phyloP scores from a whole-genome alignment of 1,140 invertebrate species.

The Phymastichus coffea region DNA sequence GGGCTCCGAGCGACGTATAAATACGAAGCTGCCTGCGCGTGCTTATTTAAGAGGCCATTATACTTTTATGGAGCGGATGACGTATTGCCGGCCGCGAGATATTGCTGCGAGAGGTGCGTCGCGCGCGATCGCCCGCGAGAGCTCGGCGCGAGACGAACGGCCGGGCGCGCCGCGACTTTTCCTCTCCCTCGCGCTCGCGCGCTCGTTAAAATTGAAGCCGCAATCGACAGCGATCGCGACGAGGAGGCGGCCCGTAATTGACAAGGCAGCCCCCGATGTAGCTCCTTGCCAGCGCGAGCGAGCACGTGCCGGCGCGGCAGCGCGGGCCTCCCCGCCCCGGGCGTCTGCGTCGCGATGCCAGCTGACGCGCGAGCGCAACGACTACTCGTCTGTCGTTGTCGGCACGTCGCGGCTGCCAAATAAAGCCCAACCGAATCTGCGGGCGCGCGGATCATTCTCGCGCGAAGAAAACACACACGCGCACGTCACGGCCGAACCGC shows the following conservation, averaged over 20 bases:
- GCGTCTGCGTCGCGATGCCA: too few relatives aligned
- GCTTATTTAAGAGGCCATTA: constrained; percentile 44
- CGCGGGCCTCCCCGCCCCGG: not conserved
- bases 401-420: too few relatives aligned
- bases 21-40: constrained; percentile 33
- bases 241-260: constrained; percentile 29
- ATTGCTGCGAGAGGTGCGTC: too few relatives aligned
- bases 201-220: constrained; percentile 33
- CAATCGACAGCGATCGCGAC: constrained; percentile 36
- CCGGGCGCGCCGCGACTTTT: too few relatives aligned
- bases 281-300: not conserved
- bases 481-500: constrained; percentile 16
- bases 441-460: not conserved
- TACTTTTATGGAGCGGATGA: constrained; percentile 41
- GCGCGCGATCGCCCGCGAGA: too few relatives aligned
- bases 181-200: not conserved
- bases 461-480: constrained; percentile 17
- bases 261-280: constrained; percentile 22
- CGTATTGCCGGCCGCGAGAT: constrained; percentile 32
- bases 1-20: too few relatives aligned
- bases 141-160: too few relatives aligned
- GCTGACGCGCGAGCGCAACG: too few relatives aligned
- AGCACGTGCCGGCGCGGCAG: not conserved
- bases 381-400: too few relatives aligned
- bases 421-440: constrained; percentile 8